Evolutionary conservation across 2,113 vertebrate species (phyloP), one percentile per base, ranked within the genome.

Genomic region (Climacteris rufus): DNA sequence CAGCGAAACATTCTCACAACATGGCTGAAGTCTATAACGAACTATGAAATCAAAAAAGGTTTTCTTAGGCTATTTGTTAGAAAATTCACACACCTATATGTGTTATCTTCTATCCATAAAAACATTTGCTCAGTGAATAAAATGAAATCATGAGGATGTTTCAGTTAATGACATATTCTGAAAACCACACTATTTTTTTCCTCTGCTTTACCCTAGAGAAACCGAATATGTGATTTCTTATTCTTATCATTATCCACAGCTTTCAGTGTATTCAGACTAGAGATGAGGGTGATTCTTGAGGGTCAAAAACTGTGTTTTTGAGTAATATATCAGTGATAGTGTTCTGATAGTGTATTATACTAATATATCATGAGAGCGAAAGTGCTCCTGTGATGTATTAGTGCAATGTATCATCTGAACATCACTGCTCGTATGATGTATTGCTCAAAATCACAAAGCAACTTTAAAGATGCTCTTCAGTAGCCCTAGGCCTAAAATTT

Each of bases 291-390:
- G 88, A 85, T 82, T 93, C 96, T 80, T 92, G 92, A 92, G 96
- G 92, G 94, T 97, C 96, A 97, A 93, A 94, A 95, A 63, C 90
- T 63, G 42, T 96, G 89, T 23, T 97, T 98, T 95, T 82, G 79
- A 98, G 97, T 91, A 96, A 92, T 97, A 93, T 64, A 97, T 98
- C 96, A 97, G 81, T 63, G 97, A 97, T 54, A 35, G 95, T 90
- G 92, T 84, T 96, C 97, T 96, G 88, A 60, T 88, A 88, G 93
- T 89, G 94, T 96, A 94, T 94, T 97, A 96, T 95, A 97, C 93
- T 97, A 97, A 97, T 97, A 95, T 33, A 97, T 98, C 97, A 98
- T 47, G 45, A 97, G 81, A 90, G 71, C 15, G 20, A 96, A 88
- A 95, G 96, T 91, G 92, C 72, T 94, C 45, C 68, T 66, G 45